These are phyloP conservation scores for Papilio elwesi DNA, from an alignment of 2,888 invertebrate genomes.

Conservation along the genomic window DNA sequence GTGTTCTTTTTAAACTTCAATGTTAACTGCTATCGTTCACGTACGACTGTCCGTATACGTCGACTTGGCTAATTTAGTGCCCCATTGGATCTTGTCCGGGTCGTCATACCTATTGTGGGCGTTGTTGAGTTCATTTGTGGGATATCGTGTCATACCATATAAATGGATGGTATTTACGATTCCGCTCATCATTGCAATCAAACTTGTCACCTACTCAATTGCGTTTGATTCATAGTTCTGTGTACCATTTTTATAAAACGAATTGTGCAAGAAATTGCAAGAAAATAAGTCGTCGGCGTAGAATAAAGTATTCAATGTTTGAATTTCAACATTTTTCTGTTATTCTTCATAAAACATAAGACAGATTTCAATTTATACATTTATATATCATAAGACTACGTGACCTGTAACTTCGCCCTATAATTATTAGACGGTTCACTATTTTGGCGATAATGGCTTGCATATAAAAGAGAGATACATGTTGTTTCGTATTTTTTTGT, in stretches of 20 bases:
- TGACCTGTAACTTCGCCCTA: too few relatives aligned
- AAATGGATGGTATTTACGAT: slow-evolving; percentile 26
- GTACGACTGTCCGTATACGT: slow-evolving; percentile 72
- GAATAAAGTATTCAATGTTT: neutral
- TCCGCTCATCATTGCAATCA: slow-evolving; percentile 25
- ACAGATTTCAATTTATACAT: too few relatives aligned
- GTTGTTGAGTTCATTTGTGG: slow-evolving; percentile 69
- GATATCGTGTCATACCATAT: slow-evolving; percentile 53
- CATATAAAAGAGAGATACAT: too few relatives aligned
- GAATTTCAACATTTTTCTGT: neutral
- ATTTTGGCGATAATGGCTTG: too few relatives aligned
- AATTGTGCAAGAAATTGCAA: slow-evolving; percentile 8
- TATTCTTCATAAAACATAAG: too few relatives aligned
- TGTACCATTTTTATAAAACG: neutral
- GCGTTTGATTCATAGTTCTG: slow-evolving; percentile 4
- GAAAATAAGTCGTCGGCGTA: slow-evolving; percentile 17
- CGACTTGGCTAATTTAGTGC: slow-evolving; percentile 69
- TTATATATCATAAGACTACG: too few relatives aligned
- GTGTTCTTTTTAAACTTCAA: slow-evolving; percentile 56
- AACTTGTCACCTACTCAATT: slow-evolving; percentile 22
- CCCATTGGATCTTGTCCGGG: slow-evolving; percentile 63
- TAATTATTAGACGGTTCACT: too few relatives aligned
- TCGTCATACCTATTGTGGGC: slow-evolving; percentile 68
- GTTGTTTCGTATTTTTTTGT: too few relatives aligned
- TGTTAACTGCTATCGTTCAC: slow-evolving; percentile 66